A percentile compares a stretch with the other conserved stretches of the same genome.
Evolutionary conservation across 2,113 vertebrate species (phyloP).

Genomic region (Cavia porcellus): DNA sequence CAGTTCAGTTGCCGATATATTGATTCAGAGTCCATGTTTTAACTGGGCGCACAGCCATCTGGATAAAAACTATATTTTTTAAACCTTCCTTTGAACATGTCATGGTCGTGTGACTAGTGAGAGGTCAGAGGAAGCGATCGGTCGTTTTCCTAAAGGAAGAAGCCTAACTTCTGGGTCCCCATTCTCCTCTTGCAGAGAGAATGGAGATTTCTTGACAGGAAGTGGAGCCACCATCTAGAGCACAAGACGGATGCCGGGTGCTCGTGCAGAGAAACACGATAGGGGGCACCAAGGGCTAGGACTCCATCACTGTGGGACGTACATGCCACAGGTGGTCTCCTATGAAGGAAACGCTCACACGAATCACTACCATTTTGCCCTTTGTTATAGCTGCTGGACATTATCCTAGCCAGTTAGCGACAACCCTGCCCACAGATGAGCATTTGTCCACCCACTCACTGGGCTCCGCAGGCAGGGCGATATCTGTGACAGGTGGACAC

Average conservation of each 20-base stretch:
- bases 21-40: not conserved
- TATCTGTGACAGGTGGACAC: not conserved
- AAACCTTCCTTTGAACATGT: not conserved
- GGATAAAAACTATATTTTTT: not conserved
- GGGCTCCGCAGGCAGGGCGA: not conserved
- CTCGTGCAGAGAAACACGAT: not conserved
- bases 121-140: not conserved
- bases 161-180: too few relatives aligned
- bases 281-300: fast-evolving
- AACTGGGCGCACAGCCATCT: not conserved
- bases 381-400: not conserved
- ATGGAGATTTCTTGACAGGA: not conserved
- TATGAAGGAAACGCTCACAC: not conserved
- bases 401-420: not conserved
- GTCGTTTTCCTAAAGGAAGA: not conserved
- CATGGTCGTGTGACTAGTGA: not conserved
- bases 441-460: too few relatives aligned
- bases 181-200: not conserved
- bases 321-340: too few relatives aligned
- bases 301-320: not conserved
- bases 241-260: not conserved
- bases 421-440: not conserved
- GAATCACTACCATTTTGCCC: not conserved
- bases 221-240: not conserved
- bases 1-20: not conserved